Evolutionary conservation across 2,888 invertebrate species (phyloP), one percentile per base, ranked within the genome.

Genomic region (Drosophila kokeensis): DNA sequence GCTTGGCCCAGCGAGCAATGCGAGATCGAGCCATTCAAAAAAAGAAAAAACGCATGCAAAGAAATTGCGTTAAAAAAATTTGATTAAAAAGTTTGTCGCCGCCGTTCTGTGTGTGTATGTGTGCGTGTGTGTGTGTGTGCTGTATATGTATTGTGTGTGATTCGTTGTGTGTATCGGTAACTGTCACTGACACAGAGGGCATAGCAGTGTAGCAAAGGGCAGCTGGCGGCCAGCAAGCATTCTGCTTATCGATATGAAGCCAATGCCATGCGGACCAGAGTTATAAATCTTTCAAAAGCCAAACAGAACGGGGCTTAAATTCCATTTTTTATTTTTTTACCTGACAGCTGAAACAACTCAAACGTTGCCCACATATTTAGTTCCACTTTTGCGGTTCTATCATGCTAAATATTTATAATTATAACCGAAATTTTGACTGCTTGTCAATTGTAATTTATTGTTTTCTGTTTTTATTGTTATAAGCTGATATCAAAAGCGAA

Each of bases 31-130:
- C 64, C 8, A 24, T 24, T 15, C 15, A 45, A 45, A 15, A 15
- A 45, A 45, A 87, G 81, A 82, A 82, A 77, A 73, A 73, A 79
- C 73, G 71, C 70, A 76, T 75, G 71, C 70, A 76, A 87, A 89
- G 82, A 89, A 87, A 89, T 77, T 82, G 85, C 73, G 82, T 84
- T 81, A 42, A 61, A 87, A 88, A 86, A 87, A 89, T 87, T 87
- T 87, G 89, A 89, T 89, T 87, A 89, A 87, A 87, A 87, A 87
- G 87, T 89, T 86, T 87, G 86, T 89, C 87, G 87, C 88, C 79
- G 73, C 54, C 54, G 64, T 52, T 73, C 58, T 65, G n/a, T 59
- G 27, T 30, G 50, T 67, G 53, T 55, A 18, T 52, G 18, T 58
- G 10, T 53, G 57, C 34, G 27, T 73, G 52, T 59, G 34, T 57